These are phyloP conservation scores for Eilema sororculum DNA, from an alignment of 2,888 invertebrate species.

Conservation along the genomic window DNA sequence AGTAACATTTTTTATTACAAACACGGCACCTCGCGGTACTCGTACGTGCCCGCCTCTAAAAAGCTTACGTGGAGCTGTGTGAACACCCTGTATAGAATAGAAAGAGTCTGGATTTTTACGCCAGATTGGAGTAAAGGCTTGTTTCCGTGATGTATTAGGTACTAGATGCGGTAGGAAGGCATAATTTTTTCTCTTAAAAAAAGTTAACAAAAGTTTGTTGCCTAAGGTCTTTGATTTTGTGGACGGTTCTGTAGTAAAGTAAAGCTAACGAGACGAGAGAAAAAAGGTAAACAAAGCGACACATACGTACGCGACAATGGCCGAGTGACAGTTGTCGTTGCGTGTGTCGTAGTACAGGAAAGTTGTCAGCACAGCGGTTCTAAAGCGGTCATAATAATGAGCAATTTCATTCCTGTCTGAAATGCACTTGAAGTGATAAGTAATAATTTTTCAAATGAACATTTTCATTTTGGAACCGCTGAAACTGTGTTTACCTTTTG, in stretches of 20 bases:
- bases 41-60: slow-evolving; percentile 63
- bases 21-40: slow-evolving; percentile 41
- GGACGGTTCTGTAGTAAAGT: not conserved
- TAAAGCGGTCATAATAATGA: too few species aligned
- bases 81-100: slow-evolving; percentile 60
- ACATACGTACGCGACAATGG: too few species aligned
- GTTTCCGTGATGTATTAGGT: slow-evolving; percentile 32
- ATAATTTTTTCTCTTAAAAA: slow-evolving; percentile 11
- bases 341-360: too few species aligned
- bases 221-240: not conserved
- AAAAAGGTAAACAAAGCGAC: too few species aligned
- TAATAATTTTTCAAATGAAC: too few species aligned
- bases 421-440: too few species aligned
- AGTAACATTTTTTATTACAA: slow-evolving; percentile 54
- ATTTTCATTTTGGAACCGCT: too few species aligned
- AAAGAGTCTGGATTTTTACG: slow-evolving; percentile 66
- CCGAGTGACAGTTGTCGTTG: too few species aligned
- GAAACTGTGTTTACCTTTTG: too few species aligned
- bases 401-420: too few species aligned
- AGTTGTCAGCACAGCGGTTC: too few species aligned
- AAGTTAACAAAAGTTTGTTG: slow-evolving; percentile 24
- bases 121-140: slow-evolving; percentile 64
- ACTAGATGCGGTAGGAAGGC: slow-evolving; percentile 26
- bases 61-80: slow-evolving; percentile 60
- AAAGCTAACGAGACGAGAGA: too few species aligned